A percentile compares a stretch with the other conserved stretches of the same genome.
These are phyloP conservation scores for Chamaedrilus cognettii DNA, from an alignment of 2,888 invertebrate species.

Conservation along the genomic window DNA sequence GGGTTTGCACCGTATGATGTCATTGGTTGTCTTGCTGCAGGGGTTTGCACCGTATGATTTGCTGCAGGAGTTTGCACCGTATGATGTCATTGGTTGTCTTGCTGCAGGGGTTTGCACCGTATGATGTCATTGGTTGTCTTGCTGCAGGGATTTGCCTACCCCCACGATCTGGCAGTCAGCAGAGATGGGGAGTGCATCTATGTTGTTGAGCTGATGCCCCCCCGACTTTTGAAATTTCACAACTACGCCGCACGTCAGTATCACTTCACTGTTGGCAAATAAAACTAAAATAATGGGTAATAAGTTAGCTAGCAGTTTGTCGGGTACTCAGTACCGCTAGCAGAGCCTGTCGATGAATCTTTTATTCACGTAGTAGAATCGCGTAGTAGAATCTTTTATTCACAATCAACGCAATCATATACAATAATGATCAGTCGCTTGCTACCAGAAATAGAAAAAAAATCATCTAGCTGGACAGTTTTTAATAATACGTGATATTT, in stretches of 20 bases:
- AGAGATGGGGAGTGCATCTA: conserved; percentile 71
- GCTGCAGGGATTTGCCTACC: conserved; percentile 66
- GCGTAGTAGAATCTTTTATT: too few species aligned
- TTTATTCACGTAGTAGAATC: too few species aligned
- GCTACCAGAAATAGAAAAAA: too few species aligned
- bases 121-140: background rate
- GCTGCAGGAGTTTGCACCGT: background rate
- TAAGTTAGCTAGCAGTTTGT: too few species aligned
- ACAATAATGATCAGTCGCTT: too few species aligned
- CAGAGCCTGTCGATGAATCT: too few species aligned
- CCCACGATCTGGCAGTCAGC: conserved; percentile 80
- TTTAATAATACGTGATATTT: too few species aligned
- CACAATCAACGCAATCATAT: too few species aligned
- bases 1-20: background rate
- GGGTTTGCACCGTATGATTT: conserved; percentile 1
- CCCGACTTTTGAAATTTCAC: conserved; percentile 67
- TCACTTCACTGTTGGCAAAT: too few species aligned
- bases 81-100: background rate
- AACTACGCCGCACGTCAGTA: background rate
- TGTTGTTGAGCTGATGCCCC: conserved; percentile 76
- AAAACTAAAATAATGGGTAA: too few species aligned
- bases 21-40: background rate
- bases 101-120: background rate
- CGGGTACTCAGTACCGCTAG: too few species aligned
- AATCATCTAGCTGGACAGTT: too few species aligned